A percentile compares a stretch with the other conserved stretches of the same genome.
Evolutionary conservation across 2,888 invertebrate genomes (phyloP).

Genomic region (Desoria tigrina): DNA sequence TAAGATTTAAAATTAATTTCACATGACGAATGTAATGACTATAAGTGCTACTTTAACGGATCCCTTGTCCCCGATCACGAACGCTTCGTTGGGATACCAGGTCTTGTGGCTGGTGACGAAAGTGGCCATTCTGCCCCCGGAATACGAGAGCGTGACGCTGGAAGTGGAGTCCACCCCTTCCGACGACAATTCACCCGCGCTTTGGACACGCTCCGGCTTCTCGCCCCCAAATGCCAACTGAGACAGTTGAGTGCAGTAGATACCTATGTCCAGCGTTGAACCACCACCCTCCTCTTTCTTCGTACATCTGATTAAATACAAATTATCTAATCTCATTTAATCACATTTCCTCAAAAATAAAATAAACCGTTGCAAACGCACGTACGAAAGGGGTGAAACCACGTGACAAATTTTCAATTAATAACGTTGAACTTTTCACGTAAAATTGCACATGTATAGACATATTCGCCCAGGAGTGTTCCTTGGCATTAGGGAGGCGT

Average conservation of each 20-base stretch:
- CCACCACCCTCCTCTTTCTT: constrained; percentile 74
- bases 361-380: too few species aligned
- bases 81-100: constrained; percentile 65
- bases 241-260: constrained; percentile 73
- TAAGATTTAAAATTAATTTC: neutral
- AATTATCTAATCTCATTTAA: neutral
- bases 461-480: too few species aligned
- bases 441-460: too few species aligned
- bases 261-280: constrained; percentile 72
- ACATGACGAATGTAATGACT: neutral
- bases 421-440: too few species aligned
- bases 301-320: constrained; percentile 56
- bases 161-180: constrained; percentile 72
- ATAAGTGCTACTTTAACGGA: constrained; percentile 58
- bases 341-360: neutral
- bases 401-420: too few species aligned
- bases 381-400: too few species aligned
- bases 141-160: constrained; percentile 69
- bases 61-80: constrained; percentile 71
- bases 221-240: constrained; percentile 69
- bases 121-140: constrained; percentile 66
- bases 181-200: constrained; percentile 68
- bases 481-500: constrained; percentile 63
- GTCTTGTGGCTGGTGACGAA: constrained; percentile 62
- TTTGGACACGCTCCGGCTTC: constrained; percentile 68